Percentiles rank a stretch among this genome's conserved stretches.
These are phyloP conservation scores for Thera britannica DNA, from an alignment of 2,888 invertebrate genomes.

Conservation along the genomic window DNA sequence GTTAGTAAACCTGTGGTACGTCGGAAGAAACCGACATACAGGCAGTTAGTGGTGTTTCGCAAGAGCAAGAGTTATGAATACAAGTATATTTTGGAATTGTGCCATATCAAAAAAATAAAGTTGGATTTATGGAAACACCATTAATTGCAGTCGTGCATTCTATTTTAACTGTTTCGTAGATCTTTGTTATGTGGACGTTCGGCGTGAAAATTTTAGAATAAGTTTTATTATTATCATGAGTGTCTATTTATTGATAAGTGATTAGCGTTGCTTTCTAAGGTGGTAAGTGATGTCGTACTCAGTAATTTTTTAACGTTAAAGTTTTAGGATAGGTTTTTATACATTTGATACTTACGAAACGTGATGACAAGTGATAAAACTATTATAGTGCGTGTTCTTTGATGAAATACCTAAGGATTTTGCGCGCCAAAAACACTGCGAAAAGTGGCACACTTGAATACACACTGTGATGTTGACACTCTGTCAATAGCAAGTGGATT, in stretches of 20 bases:
- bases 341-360: slow-evolving; percentile 84
- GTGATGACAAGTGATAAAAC: slow-evolving; percentile 82
- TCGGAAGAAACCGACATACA: too few relatives aligned
- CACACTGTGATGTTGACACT: too few relatives aligned
- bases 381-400: slow-evolving; percentile 58
- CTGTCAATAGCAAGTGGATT: too few relatives aligned
- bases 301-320: slow-evolving; percentile 73
- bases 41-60: slow-evolving; percentile 53
- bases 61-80: slow-evolving; percentile 44
- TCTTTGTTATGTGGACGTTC: slow-evolving; percentile 60
- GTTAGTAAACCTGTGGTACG: slow-evolving; percentile 34
- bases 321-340: slow-evolving; percentile 78
- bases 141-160: slow-evolving; percentile 63
- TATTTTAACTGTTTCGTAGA: slow-evolving; percentile 27
- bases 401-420: too few relatives aligned
- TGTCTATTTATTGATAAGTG: slow-evolving; percentile 80
- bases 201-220: slow-evolving; percentile 69
- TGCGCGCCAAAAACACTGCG: too few relatives aligned
- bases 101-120: slow-evolving; percentile 67
- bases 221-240: slow-evolving; percentile 74
- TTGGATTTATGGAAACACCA: slow-evolving; percentile 46
- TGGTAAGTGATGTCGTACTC: slow-evolving; percentile 74
- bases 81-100: slow-evolving; percentile 61
- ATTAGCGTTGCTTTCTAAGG: slow-evolving; percentile 75
- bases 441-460: too few relatives aligned